phyloP scores from a whole-genome alignment of 2,113 vertebrate species.

The Elaphurus davidianus region DNA sequence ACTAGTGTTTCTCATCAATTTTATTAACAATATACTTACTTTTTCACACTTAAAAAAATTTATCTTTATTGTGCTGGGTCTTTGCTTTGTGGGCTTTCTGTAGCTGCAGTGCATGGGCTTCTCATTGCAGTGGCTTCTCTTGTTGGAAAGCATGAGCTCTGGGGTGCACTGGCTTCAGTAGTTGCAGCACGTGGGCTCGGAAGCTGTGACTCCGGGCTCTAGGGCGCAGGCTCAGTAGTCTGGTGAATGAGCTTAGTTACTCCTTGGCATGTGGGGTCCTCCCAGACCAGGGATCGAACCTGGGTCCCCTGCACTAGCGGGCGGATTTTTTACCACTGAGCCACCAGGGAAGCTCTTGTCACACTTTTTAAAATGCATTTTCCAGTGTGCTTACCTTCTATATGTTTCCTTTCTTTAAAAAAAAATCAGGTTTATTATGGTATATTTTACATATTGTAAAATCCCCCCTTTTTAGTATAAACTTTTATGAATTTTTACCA shows the following conservation, averaged over 20 bases:
- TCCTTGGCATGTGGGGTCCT: background rate
- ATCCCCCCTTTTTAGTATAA: background rate
- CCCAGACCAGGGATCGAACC: background rate
- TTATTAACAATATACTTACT: background rate
- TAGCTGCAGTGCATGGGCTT: background rate
- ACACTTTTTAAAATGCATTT: background rate
- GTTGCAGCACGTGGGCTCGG: fast-evolving
- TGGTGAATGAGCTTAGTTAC: background rate
- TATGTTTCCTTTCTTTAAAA: background rate
- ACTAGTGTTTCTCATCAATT: background rate
- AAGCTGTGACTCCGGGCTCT: background rate
- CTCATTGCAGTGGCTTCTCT: background rate
- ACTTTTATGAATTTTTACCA: constrained; percentile 1
- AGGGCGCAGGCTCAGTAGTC: background rate
- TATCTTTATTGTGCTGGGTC: background rate
- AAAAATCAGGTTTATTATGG: background rate
- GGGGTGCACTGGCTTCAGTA: background rate
- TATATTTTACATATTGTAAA: background rate
- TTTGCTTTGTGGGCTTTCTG: background rate
- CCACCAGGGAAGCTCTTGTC: background rate
- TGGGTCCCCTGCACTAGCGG: background rate
- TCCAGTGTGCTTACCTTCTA: background rate
- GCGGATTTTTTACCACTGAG: background rate
- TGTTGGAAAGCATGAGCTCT: background rate
- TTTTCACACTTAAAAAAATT: background rate